Evolutionary conservation across 2,888 invertebrate species (phyloP).

Genomic region (Gymnosoma rotundatum): DNA sequence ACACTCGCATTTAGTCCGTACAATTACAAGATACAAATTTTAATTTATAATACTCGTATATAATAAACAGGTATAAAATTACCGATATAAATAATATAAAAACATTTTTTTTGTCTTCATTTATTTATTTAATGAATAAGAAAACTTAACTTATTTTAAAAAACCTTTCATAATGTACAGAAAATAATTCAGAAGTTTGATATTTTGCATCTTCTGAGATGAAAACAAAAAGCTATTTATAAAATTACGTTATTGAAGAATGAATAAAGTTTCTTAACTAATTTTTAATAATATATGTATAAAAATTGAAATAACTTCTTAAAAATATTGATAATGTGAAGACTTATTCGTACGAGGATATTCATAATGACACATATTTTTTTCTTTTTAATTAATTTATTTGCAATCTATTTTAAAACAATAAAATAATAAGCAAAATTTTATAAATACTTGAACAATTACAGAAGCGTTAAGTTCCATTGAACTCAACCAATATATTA

Average conservation of each 20-base stretch:
- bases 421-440: no score
- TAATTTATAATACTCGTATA: slow-evolving; percentile 48
- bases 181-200: not conserved
- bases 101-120: slow-evolving; percentile 14
- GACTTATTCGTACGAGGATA: no score
- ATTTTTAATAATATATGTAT: not conserved
- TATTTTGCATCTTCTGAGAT: not conserved
- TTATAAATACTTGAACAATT: no score
- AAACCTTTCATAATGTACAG: not conserved
- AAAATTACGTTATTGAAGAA: slow-evolving; percentile 14
- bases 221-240: not conserved
- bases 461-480: no score
- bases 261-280: not conserved
- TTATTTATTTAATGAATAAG: slow-evolving; percentile 35
- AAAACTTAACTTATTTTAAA: not conserved
- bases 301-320: no score
- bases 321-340: no score
- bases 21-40: slow-evolving; percentile 52
- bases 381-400: no score
- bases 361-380: no score
- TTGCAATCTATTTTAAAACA: no score
- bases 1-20: slow-evolving; percentile 57
- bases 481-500: no score
- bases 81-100: slow-evolving; percentile 13
- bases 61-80: slow-evolving; percentile 38